These are phyloP conservation scores for Camelus dromedarius DNA, from an alignment of 2,113 vertebrate species.

Conservation along the genomic window DNA sequence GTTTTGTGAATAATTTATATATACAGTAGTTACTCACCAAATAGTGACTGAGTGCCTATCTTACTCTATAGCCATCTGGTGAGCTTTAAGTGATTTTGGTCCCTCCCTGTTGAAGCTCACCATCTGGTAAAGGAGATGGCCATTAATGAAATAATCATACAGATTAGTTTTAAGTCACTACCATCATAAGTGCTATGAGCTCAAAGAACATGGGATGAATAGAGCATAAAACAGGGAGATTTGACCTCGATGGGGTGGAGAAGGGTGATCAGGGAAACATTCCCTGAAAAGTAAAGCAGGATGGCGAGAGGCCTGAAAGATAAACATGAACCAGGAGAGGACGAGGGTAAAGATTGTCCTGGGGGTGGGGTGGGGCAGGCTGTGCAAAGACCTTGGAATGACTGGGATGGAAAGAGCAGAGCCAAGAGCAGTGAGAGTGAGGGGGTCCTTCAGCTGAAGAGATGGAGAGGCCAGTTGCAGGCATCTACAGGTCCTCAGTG, in stretches of 20 bases:
- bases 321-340: not conserved
- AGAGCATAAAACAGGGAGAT: too few species aligned
- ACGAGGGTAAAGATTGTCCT: too few species aligned
- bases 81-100: not conserved
- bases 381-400: not conserved
- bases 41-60: not conserved
- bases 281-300: not conserved
- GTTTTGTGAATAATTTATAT: not conserved
- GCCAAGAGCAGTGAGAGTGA: not conserved
- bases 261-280: not conserved
- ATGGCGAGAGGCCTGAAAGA: not conserved
- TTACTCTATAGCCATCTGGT: not conserved
- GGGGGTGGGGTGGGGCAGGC: too few species aligned
- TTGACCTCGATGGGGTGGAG: not conserved
- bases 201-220: not conserved
- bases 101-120: not conserved
- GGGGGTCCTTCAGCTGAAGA: not conserved
- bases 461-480: fast-evolving
- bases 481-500: too few species aligned
- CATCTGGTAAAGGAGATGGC: not conserved
- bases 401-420: not conserved
- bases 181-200: not conserved
- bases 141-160: not conserved
- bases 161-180: not conserved
- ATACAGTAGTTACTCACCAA: not conserved